Base-by-base conservation (phyloP, 2,113 vertebrate species). In the Copsychus sechellarum region DNA sequence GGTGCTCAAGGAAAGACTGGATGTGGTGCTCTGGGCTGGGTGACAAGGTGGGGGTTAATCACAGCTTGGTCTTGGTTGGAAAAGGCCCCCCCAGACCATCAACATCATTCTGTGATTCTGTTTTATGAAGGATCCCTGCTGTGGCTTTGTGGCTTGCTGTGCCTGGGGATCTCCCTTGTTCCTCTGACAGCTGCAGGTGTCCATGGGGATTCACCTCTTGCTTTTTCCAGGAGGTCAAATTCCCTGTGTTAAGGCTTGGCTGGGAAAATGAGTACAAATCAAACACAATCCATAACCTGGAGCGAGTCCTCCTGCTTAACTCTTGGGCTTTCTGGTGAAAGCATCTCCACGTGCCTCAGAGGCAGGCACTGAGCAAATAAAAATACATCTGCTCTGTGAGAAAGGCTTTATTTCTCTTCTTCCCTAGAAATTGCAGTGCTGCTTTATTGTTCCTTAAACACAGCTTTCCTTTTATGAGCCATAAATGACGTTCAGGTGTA, bases 371-470 rank as follows among this genome's bases (percentile, higher is more conserved):
- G 50, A 82, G 51, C 64, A 74, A 83, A 77, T 84, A 84, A 95
- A 96, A 95, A 67, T 57, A 21, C 64, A 79, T 73, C 65, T 95
- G 80, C 56, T 89, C 45, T 1, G 0, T 61, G 24, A 82, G 57
- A 93, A 48, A 58, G 58, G 73, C 14, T 90, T 54, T 40, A 45
- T 67, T 76, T 65, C 53, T 60, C 57, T 19, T 34, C 54, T 53
- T 74, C 14, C 61, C 20, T 13, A 8, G 42, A n/a, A 79, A 69
- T 18, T 40, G 6, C 34, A 82, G 70, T n/a, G 22, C 83, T 92
- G 53, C 78, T 96, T 94, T 90, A 91, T 86, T 91, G 76, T 93
- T 94, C 47, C 80, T 95, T 78, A 96, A 94, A 79, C 76, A 70
- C 48, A 86, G 79, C 66, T 92, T 92, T 88, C 62, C 81, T 88